Percentiles rank a stretch among this genome's conserved stretches.
phyloP scores from a whole-genome alignment of 2,888 invertebrate genomes.

The Heliothis peltigera region DNA sequence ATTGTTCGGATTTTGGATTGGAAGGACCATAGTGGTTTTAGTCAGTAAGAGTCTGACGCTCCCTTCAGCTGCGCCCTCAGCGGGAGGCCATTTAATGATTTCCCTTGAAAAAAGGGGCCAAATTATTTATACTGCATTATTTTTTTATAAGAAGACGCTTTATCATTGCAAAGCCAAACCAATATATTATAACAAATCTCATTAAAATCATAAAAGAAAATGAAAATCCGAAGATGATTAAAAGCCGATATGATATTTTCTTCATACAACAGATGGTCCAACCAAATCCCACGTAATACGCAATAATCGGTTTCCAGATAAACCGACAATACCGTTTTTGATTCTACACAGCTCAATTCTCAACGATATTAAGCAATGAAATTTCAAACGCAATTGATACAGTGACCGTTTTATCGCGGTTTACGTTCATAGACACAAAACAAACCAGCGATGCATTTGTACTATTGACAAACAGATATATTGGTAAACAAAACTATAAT shows the following conservation, averaged over 20 bases:
- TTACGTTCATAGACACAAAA: constrained; percentile 15
- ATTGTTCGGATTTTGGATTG: too few relatives aligned
- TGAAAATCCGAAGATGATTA: constrained; percentile 9
- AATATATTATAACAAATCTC: not conserved
- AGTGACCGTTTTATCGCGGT: constrained; percentile 24
- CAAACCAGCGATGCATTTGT: constrained; percentile 39
- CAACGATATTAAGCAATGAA: constrained; percentile 46
- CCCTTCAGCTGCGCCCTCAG: too few relatives aligned
- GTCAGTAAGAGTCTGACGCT: too few relatives aligned
- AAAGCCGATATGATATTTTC: constrained; percentile 17
- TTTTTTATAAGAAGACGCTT: too few relatives aligned
- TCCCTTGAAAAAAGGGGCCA: too few relatives aligned
- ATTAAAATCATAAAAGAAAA: not conserved
- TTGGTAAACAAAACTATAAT: constrained; percentile 62
- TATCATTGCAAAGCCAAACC: too few relatives aligned
- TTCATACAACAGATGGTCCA: constrained; percentile 16
- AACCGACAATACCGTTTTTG: constrained; percentile 40
- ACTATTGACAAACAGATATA: constrained; percentile 56
- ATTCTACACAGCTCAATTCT: constrained; percentile 27
- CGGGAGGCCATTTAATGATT: too few relatives aligned
- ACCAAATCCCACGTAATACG: constrained; percentile 29
- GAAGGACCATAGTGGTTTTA: too few relatives aligned
- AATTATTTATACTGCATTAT: too few relatives aligned
- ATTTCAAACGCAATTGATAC: constrained; percentile 39
- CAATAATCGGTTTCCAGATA: constrained; percentile 43